Evolutionary conservation across 1,140 invertebrate genomes (phyloP).

Genomic region (Heliconius nattereri): DNA sequence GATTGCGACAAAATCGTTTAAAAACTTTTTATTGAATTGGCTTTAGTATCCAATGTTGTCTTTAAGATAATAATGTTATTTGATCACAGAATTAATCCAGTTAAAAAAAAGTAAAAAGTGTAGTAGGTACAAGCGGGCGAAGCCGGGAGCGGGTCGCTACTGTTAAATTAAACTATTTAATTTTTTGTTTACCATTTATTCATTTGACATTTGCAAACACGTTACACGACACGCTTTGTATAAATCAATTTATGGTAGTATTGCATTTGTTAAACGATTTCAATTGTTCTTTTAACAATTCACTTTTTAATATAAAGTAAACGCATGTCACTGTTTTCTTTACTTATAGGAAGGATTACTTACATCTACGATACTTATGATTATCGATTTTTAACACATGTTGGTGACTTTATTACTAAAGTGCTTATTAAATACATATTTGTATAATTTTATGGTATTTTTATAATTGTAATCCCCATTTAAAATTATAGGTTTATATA

Average conservation of each 20-base stretch:
- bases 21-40: too few species aligned
- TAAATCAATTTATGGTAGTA: conserved; percentile 3
- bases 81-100: too few species aligned
- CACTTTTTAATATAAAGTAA: conserved; percentile 3
- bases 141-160: too few species aligned
- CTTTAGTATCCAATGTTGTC: too few species aligned
- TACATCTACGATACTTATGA: not conserved
- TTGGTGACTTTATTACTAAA: conserved; percentile 3
- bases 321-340: not conserved
- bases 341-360: not conserved
- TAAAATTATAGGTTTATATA: conserved; percentile 7
- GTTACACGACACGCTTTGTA: conserved; percentile 21
- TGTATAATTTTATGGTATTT: conserved; percentile 7
- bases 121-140: too few species aligned
- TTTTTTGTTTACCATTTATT: conserved; percentile 31
- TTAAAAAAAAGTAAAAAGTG: too few species aligned
- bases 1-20: too few species aligned
- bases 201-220: conserved; percentile 26
- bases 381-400: not conserved
- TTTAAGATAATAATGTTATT: too few species aligned
- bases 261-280: not conserved
- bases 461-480: not conserved
- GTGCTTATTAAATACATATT: conserved; percentile 8
- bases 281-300: not conserved
- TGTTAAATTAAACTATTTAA: conserved; percentile 31